Conservation (phyloP, 2,797 vertebrate species). For the Sebastes reedi region DNA sequence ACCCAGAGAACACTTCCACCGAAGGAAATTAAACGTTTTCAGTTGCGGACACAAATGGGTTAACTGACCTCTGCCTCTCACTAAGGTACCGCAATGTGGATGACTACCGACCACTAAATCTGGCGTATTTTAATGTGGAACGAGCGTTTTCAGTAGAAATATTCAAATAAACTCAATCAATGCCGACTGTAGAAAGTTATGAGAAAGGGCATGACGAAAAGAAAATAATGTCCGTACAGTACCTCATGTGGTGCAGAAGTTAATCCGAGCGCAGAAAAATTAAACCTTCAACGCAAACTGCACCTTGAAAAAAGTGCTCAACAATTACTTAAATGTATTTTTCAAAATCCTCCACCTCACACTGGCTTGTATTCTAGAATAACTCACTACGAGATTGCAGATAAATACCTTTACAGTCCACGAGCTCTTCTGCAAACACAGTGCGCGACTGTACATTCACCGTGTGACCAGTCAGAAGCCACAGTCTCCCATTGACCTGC, state of each 20-base stretch:
- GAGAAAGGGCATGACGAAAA: neutral
- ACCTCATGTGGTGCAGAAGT: conserved; percentile 23
- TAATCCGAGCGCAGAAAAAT: neutral
- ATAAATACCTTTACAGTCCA: conserved; percentile 28
- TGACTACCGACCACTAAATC: conserved; percentile 7
- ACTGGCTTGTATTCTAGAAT: conserved; percentile 12
- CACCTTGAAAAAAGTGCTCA: conserved; percentile 1
- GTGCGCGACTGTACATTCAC: conserved; percentile 48
- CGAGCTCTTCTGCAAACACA: conserved; percentile 40
- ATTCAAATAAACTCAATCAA: neutral
- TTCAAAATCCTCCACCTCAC: conserved; percentile 11
- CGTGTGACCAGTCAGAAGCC: conserved; percentile 41
- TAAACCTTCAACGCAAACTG: neutral
- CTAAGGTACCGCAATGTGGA: conserved; percentile 3
- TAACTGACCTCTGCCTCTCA: conserved; percentile 10
- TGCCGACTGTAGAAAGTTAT: conserved; percentile 29
- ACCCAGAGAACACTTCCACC: too few species aligned
- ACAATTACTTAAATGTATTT: neutral
- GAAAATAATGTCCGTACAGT: neutral
- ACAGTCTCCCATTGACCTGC: conserved; percentile 54
- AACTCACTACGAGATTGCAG: conserved; percentile 5
- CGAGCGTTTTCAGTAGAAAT: conserved; percentile 24
- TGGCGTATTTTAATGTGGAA: conserved; percentile 62
- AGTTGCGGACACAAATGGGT: too few species aligned
- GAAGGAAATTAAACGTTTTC: too few species aligned